Evolutionary conservation across 2,113 vertebrate genomes (phyloP).

Genomic region (Dasyprocta punctata): DNA sequence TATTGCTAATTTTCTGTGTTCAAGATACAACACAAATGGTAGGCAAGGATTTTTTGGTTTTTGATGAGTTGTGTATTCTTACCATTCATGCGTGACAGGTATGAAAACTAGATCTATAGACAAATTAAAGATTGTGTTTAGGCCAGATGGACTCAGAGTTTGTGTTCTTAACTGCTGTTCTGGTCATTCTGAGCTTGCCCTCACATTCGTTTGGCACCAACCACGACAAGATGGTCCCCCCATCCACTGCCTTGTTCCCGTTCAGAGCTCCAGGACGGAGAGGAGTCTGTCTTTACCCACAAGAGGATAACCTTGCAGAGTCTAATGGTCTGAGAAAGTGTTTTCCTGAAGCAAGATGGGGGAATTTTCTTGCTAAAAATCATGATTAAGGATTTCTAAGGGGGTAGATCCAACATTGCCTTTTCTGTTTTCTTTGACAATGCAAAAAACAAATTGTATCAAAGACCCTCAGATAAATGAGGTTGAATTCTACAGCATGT

Average conservation of each 20-base stretch:
- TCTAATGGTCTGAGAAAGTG: neutral
- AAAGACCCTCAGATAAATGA: neutral
- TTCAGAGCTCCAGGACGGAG: neutral
- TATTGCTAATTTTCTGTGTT: neutral
- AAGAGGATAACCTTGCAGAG: neutral
- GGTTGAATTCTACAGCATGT: neutral
- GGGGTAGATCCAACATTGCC: neutral
- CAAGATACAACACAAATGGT: neutral
- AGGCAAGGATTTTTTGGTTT: neutral
- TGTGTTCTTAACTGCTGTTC: neutral
- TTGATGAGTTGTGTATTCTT: neutral
- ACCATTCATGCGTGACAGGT: neutral
- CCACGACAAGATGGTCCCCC: neutral
- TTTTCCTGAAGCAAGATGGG: neutral
- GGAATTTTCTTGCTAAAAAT: neutral
- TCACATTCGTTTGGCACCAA: neutral
- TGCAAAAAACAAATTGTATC: neutral
- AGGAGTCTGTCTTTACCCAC: accelerated
- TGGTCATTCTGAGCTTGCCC: neutral
- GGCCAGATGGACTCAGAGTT: neutral
- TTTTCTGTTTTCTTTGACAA: neutral
- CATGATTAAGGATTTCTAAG: neutral
- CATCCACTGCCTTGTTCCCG: neutral
- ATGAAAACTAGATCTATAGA: neutral
- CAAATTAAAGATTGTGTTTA: neutral